Conservation (phyloP, 2,113 vertebrate species). For the Promerops cafer region DNA sequence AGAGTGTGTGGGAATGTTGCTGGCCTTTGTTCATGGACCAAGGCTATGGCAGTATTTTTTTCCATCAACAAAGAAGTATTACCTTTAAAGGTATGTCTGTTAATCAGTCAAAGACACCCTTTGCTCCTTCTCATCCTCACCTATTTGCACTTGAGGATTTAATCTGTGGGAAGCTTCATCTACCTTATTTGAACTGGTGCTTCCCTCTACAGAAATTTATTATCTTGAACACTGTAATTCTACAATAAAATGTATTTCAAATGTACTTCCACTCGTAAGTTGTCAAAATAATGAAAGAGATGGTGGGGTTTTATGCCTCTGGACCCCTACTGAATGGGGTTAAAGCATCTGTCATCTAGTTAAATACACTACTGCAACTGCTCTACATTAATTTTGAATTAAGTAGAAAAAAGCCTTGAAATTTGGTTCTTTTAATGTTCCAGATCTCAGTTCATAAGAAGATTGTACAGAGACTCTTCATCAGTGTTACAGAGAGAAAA, state of each 20-base stretch:
- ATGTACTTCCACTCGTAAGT: neutral
- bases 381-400: neutral
- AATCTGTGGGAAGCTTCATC: neutral
- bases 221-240: neutral
- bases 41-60: conserved; percentile 93
- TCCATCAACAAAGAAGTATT: conserved; percentile 95
- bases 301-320: neutral
- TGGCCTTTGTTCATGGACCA: conserved; percentile 94
- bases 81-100: conserved; percentile 84
- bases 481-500: neutral
- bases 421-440: neutral
- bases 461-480: neutral
- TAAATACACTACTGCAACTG: neutral
- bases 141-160: neutral
- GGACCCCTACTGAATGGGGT: neutral
- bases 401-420: neutral
- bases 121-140: neutral
- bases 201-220: neutral
- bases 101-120: neutral
- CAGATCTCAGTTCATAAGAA: neutral
- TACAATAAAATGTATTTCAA: neutral
- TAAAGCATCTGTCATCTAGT: neutral
- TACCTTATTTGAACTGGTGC: neutral
- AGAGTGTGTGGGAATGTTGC: conserved; percentile 93
- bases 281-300: neutral